phyloP scores from a whole-genome alignment of 2,113 vertebrate genomes.

The Nothoprocta perdicaria region DNA sequence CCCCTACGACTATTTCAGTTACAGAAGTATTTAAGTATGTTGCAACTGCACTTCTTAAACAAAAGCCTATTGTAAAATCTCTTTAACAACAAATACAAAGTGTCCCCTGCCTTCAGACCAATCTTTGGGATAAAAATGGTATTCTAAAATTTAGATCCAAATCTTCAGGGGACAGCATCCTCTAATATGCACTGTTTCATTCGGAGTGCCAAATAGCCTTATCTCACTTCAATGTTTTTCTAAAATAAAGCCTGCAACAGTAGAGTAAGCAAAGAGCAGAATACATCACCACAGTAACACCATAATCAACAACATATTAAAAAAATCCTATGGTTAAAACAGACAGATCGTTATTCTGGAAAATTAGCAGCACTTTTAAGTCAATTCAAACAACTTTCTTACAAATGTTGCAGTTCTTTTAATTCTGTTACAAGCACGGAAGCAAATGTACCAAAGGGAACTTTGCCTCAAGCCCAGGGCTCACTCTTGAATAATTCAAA shows the following conservation, averaged over 20 bases:
- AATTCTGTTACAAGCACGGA: constrained; percentile 6
- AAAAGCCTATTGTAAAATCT: constrained; percentile 17
- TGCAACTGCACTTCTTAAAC: neutral
- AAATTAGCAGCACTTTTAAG: constrained; percentile 17
- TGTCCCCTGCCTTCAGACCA: neutral
- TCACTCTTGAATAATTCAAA: constrained; percentile 66
- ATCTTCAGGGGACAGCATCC: neutral
- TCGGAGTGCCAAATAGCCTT: neutral
- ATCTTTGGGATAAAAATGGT: neutral
- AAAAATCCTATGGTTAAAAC: neutral
- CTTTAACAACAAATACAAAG: constrained; percentile 15
- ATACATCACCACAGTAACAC: neutral
- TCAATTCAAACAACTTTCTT: constrained; percentile 12
- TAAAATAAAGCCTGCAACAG: neutral
- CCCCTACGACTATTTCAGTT: neutral
- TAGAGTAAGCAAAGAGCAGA: neutral
- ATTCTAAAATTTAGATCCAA: neutral
- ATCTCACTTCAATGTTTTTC: constrained; percentile 10
- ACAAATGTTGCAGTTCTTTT: constrained; percentile 42
- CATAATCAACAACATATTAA: neutral
- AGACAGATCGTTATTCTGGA: neutral
- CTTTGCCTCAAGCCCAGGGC: constrained; percentile 41
- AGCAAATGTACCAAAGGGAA: constrained; percentile 45
- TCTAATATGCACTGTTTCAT: neutral
- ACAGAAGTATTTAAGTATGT: neutral